These are phyloP conservation scores for Promerops cafer DNA, from an alignment of 2,113 vertebrate genomes.

Conservation along the genomic window DNA sequence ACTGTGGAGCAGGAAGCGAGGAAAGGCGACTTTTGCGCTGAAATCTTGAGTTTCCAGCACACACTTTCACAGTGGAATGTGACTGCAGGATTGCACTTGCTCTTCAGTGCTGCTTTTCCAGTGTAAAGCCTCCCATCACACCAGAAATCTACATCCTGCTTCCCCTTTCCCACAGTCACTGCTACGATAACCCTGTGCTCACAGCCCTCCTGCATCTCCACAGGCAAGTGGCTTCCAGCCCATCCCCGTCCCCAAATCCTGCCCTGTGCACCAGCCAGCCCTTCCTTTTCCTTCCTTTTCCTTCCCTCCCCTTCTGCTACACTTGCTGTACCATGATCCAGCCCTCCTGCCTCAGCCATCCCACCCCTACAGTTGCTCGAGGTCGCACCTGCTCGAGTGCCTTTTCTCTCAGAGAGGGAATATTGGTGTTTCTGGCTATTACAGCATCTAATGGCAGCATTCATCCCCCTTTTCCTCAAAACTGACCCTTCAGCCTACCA, in stretches of 20 bases:
- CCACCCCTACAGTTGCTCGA: accelerated
- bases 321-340: accelerated
- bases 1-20: not conserved
- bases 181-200: not conserved
- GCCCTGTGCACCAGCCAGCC: not conserved
- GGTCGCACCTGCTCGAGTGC: accelerated
- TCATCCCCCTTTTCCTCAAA: not conserved
- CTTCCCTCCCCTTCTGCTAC: not conserved
- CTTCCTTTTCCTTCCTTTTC: not conserved
- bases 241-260: not conserved
- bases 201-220: not conserved
- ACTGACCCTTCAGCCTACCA: not conserved
- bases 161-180: not conserved
- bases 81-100: not conserved
- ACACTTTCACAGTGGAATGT: not conserved
- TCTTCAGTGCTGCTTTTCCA: not conserved
- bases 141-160: not conserved
- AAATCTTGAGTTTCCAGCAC: not conserved
- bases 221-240: not conserved
- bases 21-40: not conserved
- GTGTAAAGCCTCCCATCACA: not conserved
- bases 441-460: not conserved
- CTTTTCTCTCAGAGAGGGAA: not conserved
- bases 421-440: not conserved
- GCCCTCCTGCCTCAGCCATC: not conserved